Evolutionary conservation across 2,888 invertebrate genomes (phyloP), one percentile per base, ranked within the genome.

Genomic region (Patella caerulea): DNA sequence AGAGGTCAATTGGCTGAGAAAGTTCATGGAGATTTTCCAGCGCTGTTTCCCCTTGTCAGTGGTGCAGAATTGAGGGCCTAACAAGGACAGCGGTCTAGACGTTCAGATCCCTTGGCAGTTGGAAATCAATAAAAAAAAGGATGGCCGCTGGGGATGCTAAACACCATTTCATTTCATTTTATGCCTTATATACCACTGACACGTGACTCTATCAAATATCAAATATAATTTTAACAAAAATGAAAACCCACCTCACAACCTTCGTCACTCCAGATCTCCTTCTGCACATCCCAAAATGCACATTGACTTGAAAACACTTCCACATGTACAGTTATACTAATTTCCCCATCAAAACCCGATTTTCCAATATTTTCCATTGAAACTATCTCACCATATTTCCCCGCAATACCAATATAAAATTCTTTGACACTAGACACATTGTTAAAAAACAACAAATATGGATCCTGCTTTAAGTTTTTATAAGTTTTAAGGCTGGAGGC

Each of bases 201-300:
- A 29, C 29, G 29, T 3, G 29, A 29, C 2, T 29, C 29, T 29
- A 29, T 29, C 29, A 29, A 29, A 29, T 29, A 29, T 45, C 45
- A 45, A 45, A 45, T 45, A 45, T 45, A 7, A 45, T 14, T 14
- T 29, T 17, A 29, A 17, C 55, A 70, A 52, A 70, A 15, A 59
- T 17, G n/a, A n/a, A 55, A 19, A 59, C 78, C 56, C 17, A 78
- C 78, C 71, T 53, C 72, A 73, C 78, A 78, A 17, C 78, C 78
- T 19, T 73, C 19, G 9, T 24, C 19, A 29, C 55, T 69, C 78
- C 78, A 78, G 12, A 24, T 55, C 15, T 76, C 70, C 24, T 53
- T 53, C 11, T 69, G 71, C 45, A 72, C 73, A 17, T 69, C 54
- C 78, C 78, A 78, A 65, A 54, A 78, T 24, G 70, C 72, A 76